Evolutionary conservation across 2,797 vertebrate genomes (phyloP).

Genomic region (Artibeus lituratus): DNA sequence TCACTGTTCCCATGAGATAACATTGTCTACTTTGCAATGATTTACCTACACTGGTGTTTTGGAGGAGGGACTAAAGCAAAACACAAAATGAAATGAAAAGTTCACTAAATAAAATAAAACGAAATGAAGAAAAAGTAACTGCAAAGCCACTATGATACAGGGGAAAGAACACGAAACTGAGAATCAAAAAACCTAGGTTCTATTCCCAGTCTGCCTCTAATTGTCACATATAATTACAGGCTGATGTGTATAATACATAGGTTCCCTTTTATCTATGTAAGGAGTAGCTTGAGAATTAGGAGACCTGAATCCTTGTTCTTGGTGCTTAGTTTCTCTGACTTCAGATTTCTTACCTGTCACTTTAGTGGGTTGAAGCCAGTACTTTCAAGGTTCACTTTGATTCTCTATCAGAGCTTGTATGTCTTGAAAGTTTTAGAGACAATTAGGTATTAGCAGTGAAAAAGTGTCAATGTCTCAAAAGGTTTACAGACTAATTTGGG

Average conservation of each 20-base stretch:
- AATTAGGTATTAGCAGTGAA: neutral
- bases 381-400: neutral
- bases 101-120: neutral
- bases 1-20: conserved; percentile 53
- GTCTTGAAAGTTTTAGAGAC: neutral
- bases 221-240: neutral
- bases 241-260: fast-evolving
- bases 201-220: neutral
- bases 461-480: neutral
- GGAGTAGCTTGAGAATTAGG: neutral
- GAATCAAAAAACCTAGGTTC: neutral
- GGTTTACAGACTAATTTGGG: neutral
- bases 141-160: neutral
- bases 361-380: neutral
- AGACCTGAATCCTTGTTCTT: neutral
- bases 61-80: neutral
- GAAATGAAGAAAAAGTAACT: neutral
- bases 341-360: neutral
- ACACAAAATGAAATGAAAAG: neutral
- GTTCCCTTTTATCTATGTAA: neutral
- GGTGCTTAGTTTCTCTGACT: neutral
- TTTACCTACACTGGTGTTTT: neutral
- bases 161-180: too few species aligned
- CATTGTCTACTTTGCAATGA: neutral
- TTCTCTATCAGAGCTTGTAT: neutral